Percentiles rank a stretch among this genome's conserved stretches.
phyloP scores from a whole-genome alignment of 2,113 vertebrate species.

The Eubucco bourcierii region DNA sequence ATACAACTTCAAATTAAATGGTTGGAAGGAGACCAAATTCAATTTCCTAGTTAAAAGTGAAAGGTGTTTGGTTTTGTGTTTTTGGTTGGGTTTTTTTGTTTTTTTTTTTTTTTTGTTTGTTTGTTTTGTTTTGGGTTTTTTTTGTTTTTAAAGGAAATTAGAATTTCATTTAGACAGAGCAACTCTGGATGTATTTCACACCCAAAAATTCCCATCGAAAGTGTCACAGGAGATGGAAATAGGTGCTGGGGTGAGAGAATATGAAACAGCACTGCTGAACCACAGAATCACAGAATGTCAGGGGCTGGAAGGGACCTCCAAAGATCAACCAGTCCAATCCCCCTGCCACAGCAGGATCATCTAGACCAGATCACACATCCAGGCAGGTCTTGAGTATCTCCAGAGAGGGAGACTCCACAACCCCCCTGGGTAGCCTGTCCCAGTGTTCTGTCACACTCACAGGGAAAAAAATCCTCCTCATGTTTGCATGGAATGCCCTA shows the following conservation, averaged over 20 bases:
- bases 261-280: neutral
- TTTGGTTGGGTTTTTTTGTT: neutral
- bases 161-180: neutral
- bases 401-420: too few species aligned
- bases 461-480: too few species aligned
- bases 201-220: neutral
- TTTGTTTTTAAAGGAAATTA: neutral
- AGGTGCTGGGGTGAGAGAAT: neutral
- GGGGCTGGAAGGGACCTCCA: too few species aligned
- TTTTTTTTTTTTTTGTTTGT: neutral
- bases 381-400: too few species aligned
- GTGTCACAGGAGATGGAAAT: neutral
- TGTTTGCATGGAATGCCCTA: too few species aligned
- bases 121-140: neutral
- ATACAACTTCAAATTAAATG: neutral
- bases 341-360: too few species aligned
- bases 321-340: too few species aligned
- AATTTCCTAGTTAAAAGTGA: neutral
- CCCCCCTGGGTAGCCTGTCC: too few species aligned
- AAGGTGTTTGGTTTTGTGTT: neutral
- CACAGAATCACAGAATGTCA: too few species aligned
- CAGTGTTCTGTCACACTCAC: too few species aligned
- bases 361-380: too few species aligned
- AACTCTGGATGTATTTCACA: neutral
- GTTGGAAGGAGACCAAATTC: neutral